Evolutionary conservation across 2,113 vertebrate genomes (phyloP).

Genomic region (Tyto alba): DNA sequence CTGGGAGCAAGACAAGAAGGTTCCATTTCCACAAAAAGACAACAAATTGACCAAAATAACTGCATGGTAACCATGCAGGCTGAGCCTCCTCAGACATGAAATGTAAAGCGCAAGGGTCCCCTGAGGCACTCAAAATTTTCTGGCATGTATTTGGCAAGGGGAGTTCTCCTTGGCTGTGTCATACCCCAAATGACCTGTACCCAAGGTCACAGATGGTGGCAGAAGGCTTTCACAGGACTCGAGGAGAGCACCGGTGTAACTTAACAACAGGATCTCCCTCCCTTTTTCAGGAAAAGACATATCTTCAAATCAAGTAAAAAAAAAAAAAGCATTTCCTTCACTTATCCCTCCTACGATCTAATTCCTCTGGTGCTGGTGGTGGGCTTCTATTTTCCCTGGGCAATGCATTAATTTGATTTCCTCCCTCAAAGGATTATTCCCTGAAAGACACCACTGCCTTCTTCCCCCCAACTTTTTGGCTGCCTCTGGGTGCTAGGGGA

Average conservation of each 20-base stretch:
- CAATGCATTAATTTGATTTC: conserved; percentile 6
- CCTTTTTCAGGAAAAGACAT: not conserved
- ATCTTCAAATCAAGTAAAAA: not conserved
- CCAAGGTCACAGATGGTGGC: not conserved
- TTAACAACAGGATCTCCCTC: not conserved
- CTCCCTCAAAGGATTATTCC: not conserved
- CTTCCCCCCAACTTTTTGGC: not conserved
- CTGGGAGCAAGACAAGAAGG: not conserved
- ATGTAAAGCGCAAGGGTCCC: not conserved
- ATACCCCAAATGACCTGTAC: not conserved
- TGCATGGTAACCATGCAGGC: accelerated
- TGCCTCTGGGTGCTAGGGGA: not conserved
- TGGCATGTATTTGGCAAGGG: accelerated
- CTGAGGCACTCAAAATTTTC: not conserved
- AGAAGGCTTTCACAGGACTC: not conserved
- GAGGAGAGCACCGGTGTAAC: not conserved
- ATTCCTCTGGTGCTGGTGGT: not conserved
- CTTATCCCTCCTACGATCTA: not conserved
- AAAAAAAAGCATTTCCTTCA: not conserved
- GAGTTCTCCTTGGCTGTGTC: not conserved
- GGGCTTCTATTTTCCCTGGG: not conserved
- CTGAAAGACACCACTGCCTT: not conserved
- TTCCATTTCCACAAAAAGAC: not conserved
- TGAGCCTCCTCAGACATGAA: not conserved
- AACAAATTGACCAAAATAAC: not conserved